Evolutionary conservation across 2,888 invertebrate species (phyloP).

Genomic region (Amitus sp.): DNA sequence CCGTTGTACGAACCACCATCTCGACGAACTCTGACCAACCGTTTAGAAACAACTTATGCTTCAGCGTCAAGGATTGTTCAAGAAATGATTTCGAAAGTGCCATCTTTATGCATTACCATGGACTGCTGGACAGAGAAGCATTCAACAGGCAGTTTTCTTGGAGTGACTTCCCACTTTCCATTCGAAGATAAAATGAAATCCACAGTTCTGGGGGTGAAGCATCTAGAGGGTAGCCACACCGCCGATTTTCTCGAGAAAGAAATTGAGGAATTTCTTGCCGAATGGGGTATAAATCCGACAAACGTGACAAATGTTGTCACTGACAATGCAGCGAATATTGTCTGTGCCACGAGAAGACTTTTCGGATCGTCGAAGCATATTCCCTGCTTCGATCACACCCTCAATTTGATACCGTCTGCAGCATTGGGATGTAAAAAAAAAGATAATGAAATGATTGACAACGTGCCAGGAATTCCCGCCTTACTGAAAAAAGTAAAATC

Average conservation of each 20-base stretch:
- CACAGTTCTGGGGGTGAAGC: conserved; percentile 87
- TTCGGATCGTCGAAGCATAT: conserved; percentile 21
- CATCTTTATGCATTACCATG: conserved; percentile 1
- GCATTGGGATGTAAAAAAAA: conserved; percentile 11
- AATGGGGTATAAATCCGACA: conserved; percentile 20
- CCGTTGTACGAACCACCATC: conserved; percentile 17
- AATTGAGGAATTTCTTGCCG: conserved; percentile 15
- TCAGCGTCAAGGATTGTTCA: neutral
- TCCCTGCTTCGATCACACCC: conserved; percentile 32
- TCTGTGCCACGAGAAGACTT: neutral
- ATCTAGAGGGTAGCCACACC: conserved; percentile 61
- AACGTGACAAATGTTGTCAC: conserved; percentile 33
- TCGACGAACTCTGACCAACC: conserved; percentile 6
- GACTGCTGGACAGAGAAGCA: conserved; percentile 13
- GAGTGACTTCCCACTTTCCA: conserved; percentile 16
- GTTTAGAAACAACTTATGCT: no score
- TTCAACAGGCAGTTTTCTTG: conserved; percentile 13
- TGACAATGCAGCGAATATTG: conserved; percentile 25
- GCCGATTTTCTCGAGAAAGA: conserved; percentile 28
- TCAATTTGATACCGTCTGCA: conserved; percentile 35
- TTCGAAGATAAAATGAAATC: conserved; percentile 53
- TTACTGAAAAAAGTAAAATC: conserved; percentile 31
- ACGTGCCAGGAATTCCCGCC: conserved; percentile 11
- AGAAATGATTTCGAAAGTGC: neutral
- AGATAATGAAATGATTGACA: conserved; percentile 12